phyloP scores from a whole-genome alignment of 2,113 vertebrate genomes.

The Hippocampus barbouri region DNA sequence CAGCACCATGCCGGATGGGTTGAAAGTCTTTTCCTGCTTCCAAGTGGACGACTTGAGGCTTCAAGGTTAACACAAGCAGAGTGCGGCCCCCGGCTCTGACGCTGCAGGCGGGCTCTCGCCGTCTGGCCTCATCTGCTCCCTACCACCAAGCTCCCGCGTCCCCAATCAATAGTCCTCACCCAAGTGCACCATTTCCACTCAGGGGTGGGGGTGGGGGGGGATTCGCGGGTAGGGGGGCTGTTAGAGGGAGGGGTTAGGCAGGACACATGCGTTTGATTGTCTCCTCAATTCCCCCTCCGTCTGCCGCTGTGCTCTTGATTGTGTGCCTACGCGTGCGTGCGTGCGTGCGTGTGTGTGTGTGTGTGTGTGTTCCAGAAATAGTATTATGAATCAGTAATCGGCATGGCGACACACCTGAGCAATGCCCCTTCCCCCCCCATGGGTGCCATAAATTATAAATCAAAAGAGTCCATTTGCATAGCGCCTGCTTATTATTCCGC shows the following conservation, averaged over 20 bases:
- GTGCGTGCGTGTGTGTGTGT: not conserved
- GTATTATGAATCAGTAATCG: conserved; percentile 78
- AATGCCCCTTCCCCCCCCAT: conserved; percentile 72
- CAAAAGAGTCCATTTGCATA: conserved; percentile 78
- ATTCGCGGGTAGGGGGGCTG: not conserved
- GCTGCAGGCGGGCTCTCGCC: conserved; percentile 47
- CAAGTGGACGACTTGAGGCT: conserved; percentile 23
- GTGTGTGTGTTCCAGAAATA: conserved; percentile 51
- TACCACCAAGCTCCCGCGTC: conserved; percentile 64
- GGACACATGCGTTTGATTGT: conserved; percentile 76
- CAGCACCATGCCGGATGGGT: not conserved
- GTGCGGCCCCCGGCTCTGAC: conserved; percentile 37
- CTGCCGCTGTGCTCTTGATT: conserved; percentile 52
- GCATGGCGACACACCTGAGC: conserved; percentile 79
- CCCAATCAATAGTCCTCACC: conserved; percentile 75
- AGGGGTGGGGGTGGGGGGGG: conserved; percentile 48
- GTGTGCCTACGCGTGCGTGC: conserved; percentile 14
- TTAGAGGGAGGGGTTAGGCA: conserved; percentile 43
- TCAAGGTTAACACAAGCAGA: conserved; percentile 58
- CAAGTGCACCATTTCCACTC: conserved; percentile 74
- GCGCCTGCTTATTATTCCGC: conserved; percentile 73
- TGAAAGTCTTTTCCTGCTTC: conserved; percentile 19
- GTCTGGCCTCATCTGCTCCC: conserved; percentile 71
- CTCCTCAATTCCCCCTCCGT: conserved; percentile 72
- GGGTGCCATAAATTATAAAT: conserved; percentile 82